Evolutionary conservation across 1,140 invertebrate species (phyloP).

Genomic region (Dendroctonus valens): DNA sequence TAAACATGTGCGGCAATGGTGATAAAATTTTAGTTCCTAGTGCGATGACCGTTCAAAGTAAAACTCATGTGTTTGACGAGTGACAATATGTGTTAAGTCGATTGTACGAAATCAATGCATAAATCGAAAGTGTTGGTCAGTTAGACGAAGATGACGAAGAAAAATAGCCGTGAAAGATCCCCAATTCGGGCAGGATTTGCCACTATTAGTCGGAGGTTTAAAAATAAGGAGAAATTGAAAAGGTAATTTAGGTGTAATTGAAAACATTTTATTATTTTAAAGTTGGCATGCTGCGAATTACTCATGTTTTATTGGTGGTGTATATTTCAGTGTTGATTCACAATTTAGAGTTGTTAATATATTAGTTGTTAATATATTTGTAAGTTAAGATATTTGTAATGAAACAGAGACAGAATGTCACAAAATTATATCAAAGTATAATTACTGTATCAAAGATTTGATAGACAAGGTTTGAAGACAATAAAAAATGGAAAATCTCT

Average conservation of each 20-base stretch:
- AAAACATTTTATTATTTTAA: constrained; percentile 6
- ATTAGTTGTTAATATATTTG: too few relatives aligned
- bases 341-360: too few relatives aligned
- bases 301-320: background rate
- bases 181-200: constrained; percentile 55
- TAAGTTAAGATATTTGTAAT: too few relatives aligned
- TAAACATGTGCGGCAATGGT: constrained; percentile 13
- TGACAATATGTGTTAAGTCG: background rate
- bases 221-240: constrained; percentile 59
- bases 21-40: constrained; percentile 12
- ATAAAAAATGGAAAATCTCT: too few relatives aligned
- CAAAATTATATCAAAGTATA: too few relatives aligned
- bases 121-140: background rate
- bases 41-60: constrained; percentile 12
- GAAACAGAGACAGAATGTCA: too few relatives aligned
- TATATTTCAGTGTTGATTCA: too few relatives aligned
- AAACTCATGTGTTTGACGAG: constrained; percentile 8
- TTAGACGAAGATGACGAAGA: constrained; percentile 53
- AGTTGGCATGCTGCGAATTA: too few relatives aligned
- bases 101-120: background rate
- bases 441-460: too few relatives aligned
- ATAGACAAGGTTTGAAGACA: too few relatives aligned
- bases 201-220: constrained; percentile 56
- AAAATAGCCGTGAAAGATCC: constrained; percentile 55
- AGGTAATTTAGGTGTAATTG: constrained; percentile 51